Evolutionary conservation across 2,888 invertebrate species (phyloP).

Genomic region (Xanthia icteritia): DNA sequence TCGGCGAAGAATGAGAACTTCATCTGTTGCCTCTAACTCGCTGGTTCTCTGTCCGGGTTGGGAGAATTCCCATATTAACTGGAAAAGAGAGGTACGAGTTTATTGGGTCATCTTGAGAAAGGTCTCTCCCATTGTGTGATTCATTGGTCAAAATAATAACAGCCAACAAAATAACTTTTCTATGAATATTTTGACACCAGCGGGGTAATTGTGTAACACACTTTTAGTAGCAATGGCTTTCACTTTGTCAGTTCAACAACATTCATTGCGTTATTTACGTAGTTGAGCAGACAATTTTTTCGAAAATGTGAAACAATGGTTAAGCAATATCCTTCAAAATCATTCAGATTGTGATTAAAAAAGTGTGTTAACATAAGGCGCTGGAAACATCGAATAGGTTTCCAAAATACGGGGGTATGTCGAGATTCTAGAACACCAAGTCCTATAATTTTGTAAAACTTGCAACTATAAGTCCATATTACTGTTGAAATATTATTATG

Average conservation of each 20-base stretch:
- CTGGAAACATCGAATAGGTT: background rate
- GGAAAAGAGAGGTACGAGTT: constrained; percentile 43
- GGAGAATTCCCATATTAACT: constrained; percentile 81
- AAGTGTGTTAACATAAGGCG: too few relatives aligned
- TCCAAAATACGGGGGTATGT: too few relatives aligned
- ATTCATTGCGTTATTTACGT: too few relatives aligned
- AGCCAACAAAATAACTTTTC: background rate
- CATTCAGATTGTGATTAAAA: too few relatives aligned
- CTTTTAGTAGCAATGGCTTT: too few relatives aligned
- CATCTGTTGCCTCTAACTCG: constrained; percentile 73
- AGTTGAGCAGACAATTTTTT: too few relatives aligned
- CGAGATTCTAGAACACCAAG: background rate
- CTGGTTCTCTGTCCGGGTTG: constrained; percentile 71
- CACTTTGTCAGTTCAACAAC: too few relatives aligned
- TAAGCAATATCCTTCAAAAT: too few relatives aligned
- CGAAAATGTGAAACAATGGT: too few relatives aligned
- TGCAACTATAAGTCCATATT: background rate
- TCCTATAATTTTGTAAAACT: background rate
- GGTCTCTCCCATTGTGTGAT: background rate
- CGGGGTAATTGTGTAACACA: too few relatives aligned
- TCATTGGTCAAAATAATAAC: background rate
- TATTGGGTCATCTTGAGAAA: too few relatives aligned
- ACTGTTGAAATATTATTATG: background rate
- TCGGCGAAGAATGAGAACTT: constrained; percentile 72
- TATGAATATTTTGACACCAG: background rate